Evolutionary conservation across 2,888 invertebrate genomes (phyloP).

Genomic region (Agrotis ipsilon): DNA sequence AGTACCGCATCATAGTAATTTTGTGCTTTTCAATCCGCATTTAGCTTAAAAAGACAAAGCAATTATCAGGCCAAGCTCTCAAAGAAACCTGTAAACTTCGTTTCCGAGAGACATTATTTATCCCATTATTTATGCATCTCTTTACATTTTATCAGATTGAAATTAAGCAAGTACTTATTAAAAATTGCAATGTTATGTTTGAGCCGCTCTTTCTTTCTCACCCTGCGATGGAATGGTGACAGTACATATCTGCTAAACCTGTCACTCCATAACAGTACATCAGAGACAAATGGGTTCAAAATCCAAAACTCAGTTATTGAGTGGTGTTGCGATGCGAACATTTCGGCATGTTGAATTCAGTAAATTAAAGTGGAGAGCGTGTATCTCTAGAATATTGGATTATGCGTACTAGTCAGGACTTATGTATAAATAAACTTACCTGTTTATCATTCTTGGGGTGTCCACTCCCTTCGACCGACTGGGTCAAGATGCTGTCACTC

Average conservation of each 20-base stretch:
- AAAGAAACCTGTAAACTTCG: not conserved
- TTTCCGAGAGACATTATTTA: not conserved
- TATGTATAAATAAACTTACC: conserved; percentile 6
- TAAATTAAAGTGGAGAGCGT: not conserved
- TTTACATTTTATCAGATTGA: not conserved
- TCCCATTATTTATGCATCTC: not conserved
- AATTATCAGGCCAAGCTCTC: too few relatives aligned
- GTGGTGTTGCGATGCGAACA: not conserved
- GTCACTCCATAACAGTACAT: not conserved
- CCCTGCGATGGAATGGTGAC: not conserved
- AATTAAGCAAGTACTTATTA: not conserved
- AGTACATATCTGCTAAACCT: too few relatives aligned
- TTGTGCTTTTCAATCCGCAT: too few relatives aligned
- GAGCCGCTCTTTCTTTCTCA: not conserved
- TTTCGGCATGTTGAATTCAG: not conserved
- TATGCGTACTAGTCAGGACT: not conserved
- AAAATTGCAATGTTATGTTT: not conserved
- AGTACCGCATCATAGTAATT: too few relatives aligned
- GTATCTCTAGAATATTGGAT: not conserved
- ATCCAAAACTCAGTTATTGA: not conserved
- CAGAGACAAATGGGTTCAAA: not conserved
- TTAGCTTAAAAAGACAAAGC: too few relatives aligned
- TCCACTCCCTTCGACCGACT: not conserved
- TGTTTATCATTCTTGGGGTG: not conserved
- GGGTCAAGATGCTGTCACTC: not conserved